phyloP scores from a whole-genome alignment of 2,113 vertebrate genomes.

The Hippopotamus amphibius region DNA sequence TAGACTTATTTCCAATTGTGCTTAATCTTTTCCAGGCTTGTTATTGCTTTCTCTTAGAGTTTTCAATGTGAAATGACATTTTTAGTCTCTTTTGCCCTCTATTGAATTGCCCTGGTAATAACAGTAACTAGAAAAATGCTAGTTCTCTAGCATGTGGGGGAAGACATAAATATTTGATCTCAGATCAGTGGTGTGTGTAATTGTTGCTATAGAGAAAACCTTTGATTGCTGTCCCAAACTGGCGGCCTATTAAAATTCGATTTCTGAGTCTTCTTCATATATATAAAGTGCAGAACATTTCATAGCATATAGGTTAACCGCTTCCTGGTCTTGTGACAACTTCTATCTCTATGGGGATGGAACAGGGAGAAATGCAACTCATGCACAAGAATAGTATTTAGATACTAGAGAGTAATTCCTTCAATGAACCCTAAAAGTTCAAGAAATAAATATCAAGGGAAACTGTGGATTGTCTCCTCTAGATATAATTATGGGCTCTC shows the following conservation, averaged over 20 bases:
- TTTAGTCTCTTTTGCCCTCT: slow-evolving; percentile 87
- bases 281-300: slow-evolving; percentile 47
- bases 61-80: slow-evolving; percentile 71
- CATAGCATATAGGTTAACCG: slow-evolving; percentile 13
- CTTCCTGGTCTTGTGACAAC: background rate
- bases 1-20: slow-evolving; percentile 62
- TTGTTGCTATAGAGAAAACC: slow-evolving; percentile 74
- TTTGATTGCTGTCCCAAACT: slow-evolving; percentile 76
- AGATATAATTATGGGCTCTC: background rate
- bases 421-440: background rate
- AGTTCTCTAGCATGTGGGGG: slow-evolving; percentile 55
- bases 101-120: slow-evolving; percentile 83
- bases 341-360: background rate
- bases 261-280: slow-evolving; percentile 56
- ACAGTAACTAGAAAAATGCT: slow-evolving; percentile 78
- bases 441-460: background rate
- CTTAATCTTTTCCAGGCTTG: slow-evolving; percentile 68
- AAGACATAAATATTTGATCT: slow-evolving; percentile 81
- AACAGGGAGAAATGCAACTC: background rate
- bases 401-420: background rate
- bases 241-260: slow-evolving; percentile 71
- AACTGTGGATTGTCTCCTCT: background rate
- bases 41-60: slow-evolving; percentile 73
- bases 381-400: background rate
- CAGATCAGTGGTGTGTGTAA: slow-evolving; percentile 78